Conservation (phyloP, 2,888 invertebrate species). For the Galerucella pusilla region DNA sequence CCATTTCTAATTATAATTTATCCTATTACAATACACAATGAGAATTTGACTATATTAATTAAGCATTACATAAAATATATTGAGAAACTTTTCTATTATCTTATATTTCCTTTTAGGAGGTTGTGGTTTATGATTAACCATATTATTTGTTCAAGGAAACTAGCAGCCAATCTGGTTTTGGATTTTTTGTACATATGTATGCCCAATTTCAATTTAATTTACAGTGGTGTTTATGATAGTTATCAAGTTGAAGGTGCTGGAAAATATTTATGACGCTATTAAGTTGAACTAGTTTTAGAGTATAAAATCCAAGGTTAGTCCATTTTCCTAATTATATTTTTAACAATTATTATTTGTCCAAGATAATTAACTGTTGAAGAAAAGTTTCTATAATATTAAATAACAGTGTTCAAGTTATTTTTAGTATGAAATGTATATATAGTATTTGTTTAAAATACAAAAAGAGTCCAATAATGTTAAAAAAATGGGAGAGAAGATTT, state of each 20-base stretch:
- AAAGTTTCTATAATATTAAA: background rate
- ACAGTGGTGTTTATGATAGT: background rate
- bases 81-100: background rate
- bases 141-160: background rate
- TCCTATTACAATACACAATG: background rate
- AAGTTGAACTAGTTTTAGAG: background rate
- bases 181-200: background rate
- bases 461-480: too few relatives aligned
- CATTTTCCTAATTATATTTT: background rate
- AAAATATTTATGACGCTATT: constrained; percentile 8
- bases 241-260: background rate
- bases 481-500: too few relatives aligned
- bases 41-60: too few relatives aligned
- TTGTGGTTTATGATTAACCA: background rate
- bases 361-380: background rate
- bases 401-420: background rate
- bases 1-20: background rate
- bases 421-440: too few relatives aligned
- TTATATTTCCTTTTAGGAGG: background rate
- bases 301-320: background rate
- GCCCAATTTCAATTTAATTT: background rate
- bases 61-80: background rate
- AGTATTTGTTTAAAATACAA: too few relatives aligned
- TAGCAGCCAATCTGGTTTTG: background rate
- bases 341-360: background rate